Conservation (phyloP, 2,888 invertebrate genomes). For the Galerucella calmariensis region DNA sequence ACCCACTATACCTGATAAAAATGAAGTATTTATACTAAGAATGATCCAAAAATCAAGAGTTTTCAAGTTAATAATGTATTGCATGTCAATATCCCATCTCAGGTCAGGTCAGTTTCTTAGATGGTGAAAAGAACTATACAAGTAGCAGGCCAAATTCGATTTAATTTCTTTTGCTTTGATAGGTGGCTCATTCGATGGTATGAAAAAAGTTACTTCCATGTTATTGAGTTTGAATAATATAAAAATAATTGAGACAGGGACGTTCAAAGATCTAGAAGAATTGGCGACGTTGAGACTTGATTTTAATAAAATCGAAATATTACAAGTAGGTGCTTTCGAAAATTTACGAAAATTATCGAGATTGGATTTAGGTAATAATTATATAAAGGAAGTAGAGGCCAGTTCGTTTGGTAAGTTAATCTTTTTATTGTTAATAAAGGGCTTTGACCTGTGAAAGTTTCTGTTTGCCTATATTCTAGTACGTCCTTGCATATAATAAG, state of each 20-base stretch:
- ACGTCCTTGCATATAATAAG: too few relatives aligned
- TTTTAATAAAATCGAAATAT: constrained; percentile 30
- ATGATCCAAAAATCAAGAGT: too few relatives aligned
- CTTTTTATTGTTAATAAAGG: not conserved
- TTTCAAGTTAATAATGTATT: too few relatives aligned
- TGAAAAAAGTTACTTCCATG: constrained; percentile 23
- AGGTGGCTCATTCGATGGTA: constrained; percentile 32
- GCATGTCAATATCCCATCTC: too few relatives aligned
- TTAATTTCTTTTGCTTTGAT: not conserved
- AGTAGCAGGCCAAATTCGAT: too few relatives aligned
- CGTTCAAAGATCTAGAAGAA: constrained; percentile 31
- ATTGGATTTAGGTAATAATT: constrained; percentile 34
- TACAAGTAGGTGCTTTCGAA: constrained; percentile 30
- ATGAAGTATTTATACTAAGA: too few relatives aligned
- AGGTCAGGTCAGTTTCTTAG: too few relatives aligned
- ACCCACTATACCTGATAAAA: too few relatives aligned
- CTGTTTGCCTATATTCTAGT: not conserved
- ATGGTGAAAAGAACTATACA: too few relatives aligned
- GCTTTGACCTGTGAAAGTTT: not conserved
- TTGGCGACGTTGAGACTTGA: constrained; percentile 26
- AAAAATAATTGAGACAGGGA: constrained; percentile 16
- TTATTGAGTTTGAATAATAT: constrained; percentile 31
- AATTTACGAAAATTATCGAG: constrained; percentile 33
- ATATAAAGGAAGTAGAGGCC: constrained; percentile 25
- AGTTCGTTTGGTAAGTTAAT: constrained; percentile 30